phyloP scores from a whole-genome alignment of 2,888 invertebrate species.

The Steinernema hermaphroditum region DNA sequence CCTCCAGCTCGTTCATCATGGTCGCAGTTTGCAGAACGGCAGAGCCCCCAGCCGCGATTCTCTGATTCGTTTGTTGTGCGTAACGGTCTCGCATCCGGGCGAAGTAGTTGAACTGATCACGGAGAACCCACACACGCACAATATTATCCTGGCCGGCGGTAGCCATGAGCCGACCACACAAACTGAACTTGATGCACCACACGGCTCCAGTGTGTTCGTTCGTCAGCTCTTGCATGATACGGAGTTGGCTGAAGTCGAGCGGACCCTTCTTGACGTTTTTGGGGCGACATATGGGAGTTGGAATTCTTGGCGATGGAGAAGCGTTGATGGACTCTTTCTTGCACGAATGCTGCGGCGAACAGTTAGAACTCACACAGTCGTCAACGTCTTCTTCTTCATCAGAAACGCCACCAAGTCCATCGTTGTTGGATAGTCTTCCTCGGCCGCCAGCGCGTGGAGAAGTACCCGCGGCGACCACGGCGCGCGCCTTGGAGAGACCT shows the following conservation, averaged over 20 bases:
- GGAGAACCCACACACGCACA: conserved; percentile 89
- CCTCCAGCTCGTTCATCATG: conserved; percentile 24
- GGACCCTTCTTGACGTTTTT: conserved; percentile 95
- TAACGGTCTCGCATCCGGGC: conserved; percentile 94
- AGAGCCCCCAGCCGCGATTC: conserved; percentile 79
- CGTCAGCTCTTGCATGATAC: conserved; percentile 82
- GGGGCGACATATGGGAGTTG: conserved; percentile 76
- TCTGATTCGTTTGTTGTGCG: conserved; percentile 43
- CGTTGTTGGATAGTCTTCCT: conserved; percentile 11
- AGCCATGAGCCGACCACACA: conserved; percentile 81
- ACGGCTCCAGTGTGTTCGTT: conserved; percentile 84
- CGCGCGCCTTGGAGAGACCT: conserved; percentile 49
- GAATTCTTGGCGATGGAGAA: not conserved
- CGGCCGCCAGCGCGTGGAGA: not conserved
- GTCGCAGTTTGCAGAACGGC: conserved; percentile 77
- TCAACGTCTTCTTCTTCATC: conserved; percentile 18
- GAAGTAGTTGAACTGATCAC: conserved; percentile 86
- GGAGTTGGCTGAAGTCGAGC: conserved; percentile 88
- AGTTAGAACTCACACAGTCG: conserved; percentile 1
- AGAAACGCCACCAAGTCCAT: not conserved
- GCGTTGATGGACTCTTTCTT: not conserved
- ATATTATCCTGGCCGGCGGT: conserved; percentile 95
- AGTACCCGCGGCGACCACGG: conserved; percentile 44
- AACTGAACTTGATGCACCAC: conserved; percentile 92
- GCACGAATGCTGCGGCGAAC: conserved; percentile 17